These are phyloP conservation scores for Heliothis peltigera DNA, from an alignment of 2,888 invertebrate genomes.

Conservation along the genomic window DNA sequence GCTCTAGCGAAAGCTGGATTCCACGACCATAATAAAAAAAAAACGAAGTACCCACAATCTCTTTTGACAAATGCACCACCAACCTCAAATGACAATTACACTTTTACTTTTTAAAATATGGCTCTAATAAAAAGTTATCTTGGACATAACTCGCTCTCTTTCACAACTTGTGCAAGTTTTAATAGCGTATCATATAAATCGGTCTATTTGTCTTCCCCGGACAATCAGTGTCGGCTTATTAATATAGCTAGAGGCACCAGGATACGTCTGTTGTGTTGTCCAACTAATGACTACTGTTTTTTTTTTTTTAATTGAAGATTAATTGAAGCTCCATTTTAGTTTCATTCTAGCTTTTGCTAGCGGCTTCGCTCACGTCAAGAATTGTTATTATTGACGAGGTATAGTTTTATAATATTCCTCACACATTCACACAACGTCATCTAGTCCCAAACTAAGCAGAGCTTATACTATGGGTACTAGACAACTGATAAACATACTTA, in stretches of 20 bases:
- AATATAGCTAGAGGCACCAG: conserved; percentile 51
- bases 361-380: no score
- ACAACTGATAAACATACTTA: no score
- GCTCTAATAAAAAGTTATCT: conserved; percentile 30
- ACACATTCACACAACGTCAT: no score
- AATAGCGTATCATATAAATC: conserved; percentile 73
- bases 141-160: conserved; percentile 22
- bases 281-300: conserved; percentile 33
- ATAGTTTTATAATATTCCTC: no score
- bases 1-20: no score
- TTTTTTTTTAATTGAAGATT: conserved; percentile 18
- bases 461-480: no score
- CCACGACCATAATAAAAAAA: background rate
- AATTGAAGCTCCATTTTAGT: conserved; percentile 16
- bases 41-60: conserved; percentile 5
- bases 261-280: conserved; percentile 27
- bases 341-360: no score
- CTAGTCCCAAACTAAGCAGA: no score
- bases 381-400: no score
- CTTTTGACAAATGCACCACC: conserved; percentile 25
- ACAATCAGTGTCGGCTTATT: conserved; percentile 68
- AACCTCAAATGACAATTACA: conserved; percentile 24
- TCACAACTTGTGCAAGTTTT: conserved; percentile 54
- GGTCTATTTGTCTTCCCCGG: conserved; percentile 72
- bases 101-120: conserved; percentile 44